Conservation (phyloP, 2,797 vertebrate genomes). For the Gymnodraco acuticeps region DNA sequence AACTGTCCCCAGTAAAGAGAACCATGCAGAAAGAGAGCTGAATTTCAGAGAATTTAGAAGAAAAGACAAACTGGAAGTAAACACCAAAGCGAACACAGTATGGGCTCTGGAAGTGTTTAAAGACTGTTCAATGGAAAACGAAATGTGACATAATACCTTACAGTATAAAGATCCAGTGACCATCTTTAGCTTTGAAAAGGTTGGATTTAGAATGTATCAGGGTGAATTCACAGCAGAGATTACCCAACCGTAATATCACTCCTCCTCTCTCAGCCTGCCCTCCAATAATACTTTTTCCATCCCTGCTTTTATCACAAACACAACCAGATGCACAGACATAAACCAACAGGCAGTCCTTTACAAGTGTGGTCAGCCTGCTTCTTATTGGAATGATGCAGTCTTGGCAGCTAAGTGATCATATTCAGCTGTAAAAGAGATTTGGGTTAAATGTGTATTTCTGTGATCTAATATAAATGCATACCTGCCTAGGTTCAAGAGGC, state of each 20-base stretch:
- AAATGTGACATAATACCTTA: too few relatives aligned
- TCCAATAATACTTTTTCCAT: constrained; percentile 15
- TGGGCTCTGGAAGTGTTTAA: too few relatives aligned
- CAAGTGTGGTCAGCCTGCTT: constrained; percentile 21
- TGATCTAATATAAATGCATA: constrained; percentile 6
- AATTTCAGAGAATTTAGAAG: too few relatives aligned
- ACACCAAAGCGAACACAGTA: too few relatives aligned
- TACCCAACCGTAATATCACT: constrained; percentile 1
- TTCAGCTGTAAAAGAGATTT: constrained; percentile 13
- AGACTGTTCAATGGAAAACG: too few relatives aligned
- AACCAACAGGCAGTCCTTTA: constrained; percentile 36
- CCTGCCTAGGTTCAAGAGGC: constrained; percentile 21
- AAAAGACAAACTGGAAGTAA: too few relatives aligned
- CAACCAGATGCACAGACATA: constrained; percentile 27
- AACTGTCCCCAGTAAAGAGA: too few relatives aligned
- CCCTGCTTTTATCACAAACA: constrained; percentile 17
- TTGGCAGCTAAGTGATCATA: constrained; percentile 20
- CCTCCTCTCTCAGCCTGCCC: constrained; percentile 5
- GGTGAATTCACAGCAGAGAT: background rate
- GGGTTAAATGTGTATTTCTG: constrained; percentile 9
- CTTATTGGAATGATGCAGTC: constrained; percentile 31
- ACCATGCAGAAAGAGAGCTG: too few relatives aligned
- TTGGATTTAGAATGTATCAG: background rate
- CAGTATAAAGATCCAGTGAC: background rate
- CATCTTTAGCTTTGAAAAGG: background rate